These are phyloP conservation scores for Drepana falcataria DNA, from an alignment of 2,888 invertebrate species.

Conservation along the genomic window DNA sequence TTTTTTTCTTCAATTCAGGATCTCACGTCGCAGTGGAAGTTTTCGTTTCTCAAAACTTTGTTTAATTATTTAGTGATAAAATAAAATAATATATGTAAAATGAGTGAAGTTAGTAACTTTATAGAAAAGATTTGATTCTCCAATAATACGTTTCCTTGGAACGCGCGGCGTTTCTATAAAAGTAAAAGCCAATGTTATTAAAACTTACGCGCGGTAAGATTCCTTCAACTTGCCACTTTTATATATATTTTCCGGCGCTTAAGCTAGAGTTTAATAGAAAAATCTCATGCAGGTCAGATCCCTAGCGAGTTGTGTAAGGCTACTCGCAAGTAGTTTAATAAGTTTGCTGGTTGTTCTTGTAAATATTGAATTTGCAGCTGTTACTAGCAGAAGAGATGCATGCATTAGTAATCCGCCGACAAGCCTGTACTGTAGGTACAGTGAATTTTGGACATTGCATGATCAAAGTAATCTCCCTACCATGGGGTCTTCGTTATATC, in stretches of 20 bases:
- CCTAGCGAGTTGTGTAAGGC: background rate
- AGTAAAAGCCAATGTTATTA: constrained; percentile 2
- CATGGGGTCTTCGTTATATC: no score
- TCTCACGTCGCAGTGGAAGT: no score
- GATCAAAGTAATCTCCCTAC: no score
- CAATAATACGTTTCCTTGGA: background rate
- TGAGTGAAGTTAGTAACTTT: background rate
- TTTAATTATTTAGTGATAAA: no score
- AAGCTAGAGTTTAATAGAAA: background rate
- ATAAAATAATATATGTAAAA: no score
- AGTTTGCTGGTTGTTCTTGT: background rate
- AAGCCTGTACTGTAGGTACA: no score
- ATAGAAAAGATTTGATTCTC: background rate
- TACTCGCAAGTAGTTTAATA: background rate
- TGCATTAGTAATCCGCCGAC: no score
- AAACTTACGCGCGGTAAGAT: background rate
- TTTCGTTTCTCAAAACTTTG: no score
- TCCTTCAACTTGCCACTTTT: background rate
- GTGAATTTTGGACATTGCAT: no score
- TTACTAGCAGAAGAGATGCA: background rate
- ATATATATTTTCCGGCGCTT: background rate
- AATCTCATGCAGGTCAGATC: background rate
- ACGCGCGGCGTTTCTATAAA: background rate
- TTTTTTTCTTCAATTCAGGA: no score
- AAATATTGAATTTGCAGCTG: background rate